Conservation (phyloP, 2,113 vertebrate genomes). For the Hymenochirus boettgeri region DNA sequence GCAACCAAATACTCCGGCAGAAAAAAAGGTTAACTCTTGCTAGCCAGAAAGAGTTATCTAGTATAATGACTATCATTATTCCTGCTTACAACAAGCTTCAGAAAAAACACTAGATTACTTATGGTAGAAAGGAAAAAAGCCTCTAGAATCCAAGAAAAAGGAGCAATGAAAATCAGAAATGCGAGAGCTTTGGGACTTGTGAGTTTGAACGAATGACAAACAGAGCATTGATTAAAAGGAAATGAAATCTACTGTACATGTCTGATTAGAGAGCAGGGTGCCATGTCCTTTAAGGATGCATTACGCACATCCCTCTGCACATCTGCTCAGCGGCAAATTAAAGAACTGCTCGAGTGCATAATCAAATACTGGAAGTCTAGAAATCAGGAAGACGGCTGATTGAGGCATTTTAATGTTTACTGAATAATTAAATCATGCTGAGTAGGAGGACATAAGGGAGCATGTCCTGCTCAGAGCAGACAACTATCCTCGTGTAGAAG, state of each 20-base stretch:
- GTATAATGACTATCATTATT: too few species aligned
- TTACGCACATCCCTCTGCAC: slow-evolving; percentile 12
- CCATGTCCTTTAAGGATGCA: neutral
- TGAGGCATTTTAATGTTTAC: slow-evolving; percentile 6
- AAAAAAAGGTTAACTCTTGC: too few species aligned
- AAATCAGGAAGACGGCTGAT: slow-evolving; percentile 12
- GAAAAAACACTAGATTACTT: too few species aligned
- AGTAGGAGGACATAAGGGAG: neutral
- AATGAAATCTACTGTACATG: neutral
- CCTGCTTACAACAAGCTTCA: too few species aligned
- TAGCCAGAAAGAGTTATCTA: too few species aligned
- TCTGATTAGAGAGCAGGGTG: slow-evolving; percentile 13
- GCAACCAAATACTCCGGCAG: too few species aligned
- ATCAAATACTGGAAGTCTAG: slow-evolving; percentile 14
- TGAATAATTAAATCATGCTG: neutral
- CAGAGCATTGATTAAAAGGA: slow-evolving; percentile 9
- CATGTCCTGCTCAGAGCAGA: neutral
- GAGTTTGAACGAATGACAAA: neutral
- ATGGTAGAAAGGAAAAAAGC: too few species aligned
- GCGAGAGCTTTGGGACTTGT: neutral
- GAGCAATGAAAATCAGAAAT: too few species aligned
- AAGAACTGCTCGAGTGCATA: slow-evolving; percentile 18
- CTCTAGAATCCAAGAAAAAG: too few species aligned
- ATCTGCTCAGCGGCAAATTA: slow-evolving; percentile 6
- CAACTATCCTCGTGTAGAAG: neutral